phyloP scores from a whole-genome alignment of 2,797 vertebrate genomes.

The Psittacula derbiana region DNA sequence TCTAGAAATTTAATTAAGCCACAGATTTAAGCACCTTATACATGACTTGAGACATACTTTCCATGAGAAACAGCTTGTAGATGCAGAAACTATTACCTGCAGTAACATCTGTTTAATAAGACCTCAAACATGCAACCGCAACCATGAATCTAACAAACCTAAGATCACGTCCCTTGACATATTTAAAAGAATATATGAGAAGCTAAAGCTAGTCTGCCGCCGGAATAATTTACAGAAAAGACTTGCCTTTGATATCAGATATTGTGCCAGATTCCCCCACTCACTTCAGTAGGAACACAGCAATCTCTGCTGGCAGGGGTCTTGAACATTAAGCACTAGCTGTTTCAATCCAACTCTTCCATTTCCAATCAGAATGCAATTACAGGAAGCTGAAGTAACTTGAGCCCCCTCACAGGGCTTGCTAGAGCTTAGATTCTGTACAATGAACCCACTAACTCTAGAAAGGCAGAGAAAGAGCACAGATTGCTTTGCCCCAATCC shows the following conservation, averaged over 20 bases:
- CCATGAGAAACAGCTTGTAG: background rate
- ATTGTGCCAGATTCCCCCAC: background rate
- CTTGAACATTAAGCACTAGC: background rate
- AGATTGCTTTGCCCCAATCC: background rate
- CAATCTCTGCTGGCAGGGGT: background rate
- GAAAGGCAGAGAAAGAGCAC: background rate
- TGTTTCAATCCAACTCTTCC: background rate
- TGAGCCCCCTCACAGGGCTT: background rate
- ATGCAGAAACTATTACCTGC: background rate
- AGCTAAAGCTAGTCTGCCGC: background rate
- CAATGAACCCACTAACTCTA: background rate
- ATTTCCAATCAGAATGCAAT: background rate
- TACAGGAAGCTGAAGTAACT: background rate
- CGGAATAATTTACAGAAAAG: background rate
- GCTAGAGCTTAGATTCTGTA: background rate
- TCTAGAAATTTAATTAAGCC: background rate
- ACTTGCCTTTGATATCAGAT: background rate
- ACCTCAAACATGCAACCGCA: background rate
- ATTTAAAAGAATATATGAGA: background rate
- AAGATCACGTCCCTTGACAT: background rate
- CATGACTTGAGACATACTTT: background rate
- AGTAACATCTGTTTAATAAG: background rate
- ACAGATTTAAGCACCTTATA: background rate
- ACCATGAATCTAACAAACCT: background rate
- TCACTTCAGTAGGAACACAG: background rate